Base-by-base conservation (phyloP, 2,888 invertebrate genomes). In the Agapostemon virescens region DNA sequence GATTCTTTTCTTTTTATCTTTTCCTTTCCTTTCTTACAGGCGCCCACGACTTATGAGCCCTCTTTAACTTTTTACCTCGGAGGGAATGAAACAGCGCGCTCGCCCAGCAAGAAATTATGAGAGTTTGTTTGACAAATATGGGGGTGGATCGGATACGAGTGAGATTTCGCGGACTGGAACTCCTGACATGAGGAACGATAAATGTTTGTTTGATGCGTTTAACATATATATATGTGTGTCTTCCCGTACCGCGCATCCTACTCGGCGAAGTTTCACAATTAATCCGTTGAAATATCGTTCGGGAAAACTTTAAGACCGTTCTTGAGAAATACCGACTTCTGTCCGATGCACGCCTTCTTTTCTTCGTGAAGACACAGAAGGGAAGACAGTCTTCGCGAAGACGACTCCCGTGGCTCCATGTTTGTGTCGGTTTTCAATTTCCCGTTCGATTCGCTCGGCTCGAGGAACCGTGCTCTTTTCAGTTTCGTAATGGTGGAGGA, bases 121-220 rank as follows among this genome's bases (percentile, higher is more conserved):
- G 77, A 83, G 73, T 67, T 74, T 52, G 79, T 64, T 74, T 69
- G 74, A 77, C 74, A 80, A 77, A 83, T 83, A 80, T 77, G 77
- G 72, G 69, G 68, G 64, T 67, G 76, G 30, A 58, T 58, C 58
- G 30, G 30, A 58, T 58, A 30, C 26, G 58, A 55, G 26, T 55
- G 55, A 15, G 55, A 55, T 55, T 15, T 55, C 15, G 6, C 26
- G 26, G 26, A 20, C 26, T 23, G 6, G 15, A 15, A n/a, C 49
- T 49, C n/a, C 11, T 55, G 26, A 15, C 26, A 26, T 15, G 1
- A 26, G 23, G 6, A 26, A 26, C 15, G 55, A 26, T 26, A 20
- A 58, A 58, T 58, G 58, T 58, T 58, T 58, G 30, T 30, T 30
- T 30, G 17, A 20, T 7, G 33, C 30, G 58, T 33, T 58, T 58